Evolutionary conservation across 1,140 invertebrate genomes (phyloP).

Genomic region (Saxidomus purpurata): DNA sequence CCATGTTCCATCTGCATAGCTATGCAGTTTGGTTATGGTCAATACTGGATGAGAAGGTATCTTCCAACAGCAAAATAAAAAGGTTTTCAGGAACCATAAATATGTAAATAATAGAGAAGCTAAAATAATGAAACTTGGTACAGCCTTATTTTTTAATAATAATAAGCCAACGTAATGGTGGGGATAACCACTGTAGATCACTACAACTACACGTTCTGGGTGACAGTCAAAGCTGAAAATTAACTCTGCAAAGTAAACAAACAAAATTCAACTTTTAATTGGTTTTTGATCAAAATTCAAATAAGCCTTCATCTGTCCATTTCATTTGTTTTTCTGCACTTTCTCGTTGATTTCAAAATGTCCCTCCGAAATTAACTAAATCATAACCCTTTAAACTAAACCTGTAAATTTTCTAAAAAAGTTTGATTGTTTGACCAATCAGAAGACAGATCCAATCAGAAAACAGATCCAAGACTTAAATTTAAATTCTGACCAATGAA

Average conservation of each 20-base stretch:
- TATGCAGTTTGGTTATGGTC: too few relatives aligned
- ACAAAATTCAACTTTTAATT: slow-evolving; percentile 44
- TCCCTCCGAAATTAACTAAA: too few relatives aligned
- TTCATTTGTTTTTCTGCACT: too few relatives aligned
- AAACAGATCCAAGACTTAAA: neutral
- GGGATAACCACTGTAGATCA: neutral
- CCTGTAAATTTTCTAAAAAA: too few relatives aligned
- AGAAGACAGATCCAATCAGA: neutral
- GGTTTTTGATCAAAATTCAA: slow-evolving; percentile 31
- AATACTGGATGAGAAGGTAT: too few relatives aligned
- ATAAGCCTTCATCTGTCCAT: neutral
- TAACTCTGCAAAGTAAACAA: slow-evolving; percentile 47
- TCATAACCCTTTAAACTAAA: too few relatives aligned
- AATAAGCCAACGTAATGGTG: slow-evolving; percentile 21
- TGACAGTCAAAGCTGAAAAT: slow-evolving; percentile 23
- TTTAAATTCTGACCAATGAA: slow-evolving; percentile 54
- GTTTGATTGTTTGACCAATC: neutral
- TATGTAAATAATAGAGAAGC: too few relatives aligned
- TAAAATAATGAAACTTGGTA: neutral
- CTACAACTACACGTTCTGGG: slow-evolving; percentile 16
- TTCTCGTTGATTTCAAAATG: too few relatives aligned
- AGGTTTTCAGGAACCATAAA: too few relatives aligned
- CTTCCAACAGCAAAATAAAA: too few relatives aligned
- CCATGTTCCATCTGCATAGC: too few relatives aligned
- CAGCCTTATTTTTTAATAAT: neutral